Evolutionary conservation across 1,140 invertebrate genomes (phyloP).

Genomic region (Tigriopus japonicus): DNA sequence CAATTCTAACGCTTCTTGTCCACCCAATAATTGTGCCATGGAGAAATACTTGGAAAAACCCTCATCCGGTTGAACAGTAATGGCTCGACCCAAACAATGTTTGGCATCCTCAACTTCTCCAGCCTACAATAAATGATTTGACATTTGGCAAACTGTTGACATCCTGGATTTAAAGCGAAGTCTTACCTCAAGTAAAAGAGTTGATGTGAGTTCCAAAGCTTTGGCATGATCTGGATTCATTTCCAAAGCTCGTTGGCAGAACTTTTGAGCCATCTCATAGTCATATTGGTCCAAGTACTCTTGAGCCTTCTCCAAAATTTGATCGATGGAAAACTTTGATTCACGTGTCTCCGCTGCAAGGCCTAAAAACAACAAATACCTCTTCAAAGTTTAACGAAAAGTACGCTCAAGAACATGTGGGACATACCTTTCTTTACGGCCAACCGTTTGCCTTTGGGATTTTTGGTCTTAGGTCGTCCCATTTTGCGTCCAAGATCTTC

Average conservation of each 20-base stretch:
- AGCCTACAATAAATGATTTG: constrained; percentile 24
- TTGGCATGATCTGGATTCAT: not conserved
- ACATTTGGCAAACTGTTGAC: too few species aligned
- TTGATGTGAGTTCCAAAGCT: not conserved
- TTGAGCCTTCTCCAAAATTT: not conserved
- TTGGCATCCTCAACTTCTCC: constrained; percentile 26
- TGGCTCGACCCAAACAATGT: constrained; percentile 25
- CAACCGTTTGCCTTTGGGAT: too few species aligned
- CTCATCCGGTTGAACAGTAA: constrained; percentile 24
- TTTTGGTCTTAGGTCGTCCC: too few species aligned
- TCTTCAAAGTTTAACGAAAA: too few species aligned
- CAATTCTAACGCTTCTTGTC: constrained; percentile 24
- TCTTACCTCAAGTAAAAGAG: not conserved
- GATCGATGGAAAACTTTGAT: not conserved
- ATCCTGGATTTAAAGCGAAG: not conserved
- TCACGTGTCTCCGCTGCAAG: too few species aligned
- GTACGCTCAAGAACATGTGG: too few species aligned
- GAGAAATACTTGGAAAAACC: constrained; percentile 29
- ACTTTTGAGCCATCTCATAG: constrained; percentile 2
- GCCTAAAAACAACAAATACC: too few species aligned
- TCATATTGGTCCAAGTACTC: not conserved
- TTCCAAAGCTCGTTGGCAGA: not conserved
- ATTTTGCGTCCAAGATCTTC: too few species aligned
- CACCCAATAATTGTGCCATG: constrained; percentile 26
- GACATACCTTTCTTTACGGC: too few species aligned